phyloP scores from a whole-genome alignment of 1,140 invertebrate species.

The Drosophila kurseongensis region DNA sequence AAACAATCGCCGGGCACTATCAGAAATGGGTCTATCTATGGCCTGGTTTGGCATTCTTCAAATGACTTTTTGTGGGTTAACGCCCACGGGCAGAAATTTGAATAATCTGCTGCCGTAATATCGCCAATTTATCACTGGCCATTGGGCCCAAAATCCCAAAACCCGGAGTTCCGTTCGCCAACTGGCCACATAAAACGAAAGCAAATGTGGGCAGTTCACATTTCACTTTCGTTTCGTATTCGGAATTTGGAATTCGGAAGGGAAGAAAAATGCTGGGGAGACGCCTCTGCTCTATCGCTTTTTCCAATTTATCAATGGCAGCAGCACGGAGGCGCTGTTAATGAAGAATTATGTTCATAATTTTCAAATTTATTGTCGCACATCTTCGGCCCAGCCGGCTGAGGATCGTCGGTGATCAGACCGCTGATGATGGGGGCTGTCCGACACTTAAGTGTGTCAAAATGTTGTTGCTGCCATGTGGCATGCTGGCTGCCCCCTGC shows the following conservation, averaged over 20 bases:
- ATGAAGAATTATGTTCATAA: conserved; percentile 83
- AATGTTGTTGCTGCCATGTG: conserved; percentile 73
- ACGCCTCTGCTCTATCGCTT: conserved; percentile 61
- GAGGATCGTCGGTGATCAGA: conserved; percentile 21
- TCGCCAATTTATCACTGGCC: conserved; percentile 76
- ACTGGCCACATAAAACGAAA: conserved; percentile 25
- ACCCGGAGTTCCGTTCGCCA: conserved; percentile 3
- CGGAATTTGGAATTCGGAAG: conserved; percentile 4
- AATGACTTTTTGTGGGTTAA: conserved; percentile 57
- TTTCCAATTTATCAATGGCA: conserved; percentile 53
- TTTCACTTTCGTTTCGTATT: conserved; percentile 50
- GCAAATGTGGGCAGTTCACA: conserved; percentile 59
- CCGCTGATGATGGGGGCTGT: conserved; percentile 56
- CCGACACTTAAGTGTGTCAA: conserved; percentile 81
- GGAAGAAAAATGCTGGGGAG: conserved; percentile 6
- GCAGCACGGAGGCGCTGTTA: conserved; percentile 70
- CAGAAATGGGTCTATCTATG: conserved; percentile 47
- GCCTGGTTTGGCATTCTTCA: conserved; percentile 66
- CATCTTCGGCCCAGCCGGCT: conserved; percentile 45
- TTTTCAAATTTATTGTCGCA: conserved; percentile 76
- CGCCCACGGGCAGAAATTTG: conserved; percentile 73
- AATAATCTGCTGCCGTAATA: conserved; percentile 76
- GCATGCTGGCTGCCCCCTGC: conserved; percentile 53
- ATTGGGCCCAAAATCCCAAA: conserved; percentile 34
- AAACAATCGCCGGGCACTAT: conserved; percentile 60